These are phyloP conservation scores for Alentia gelatinosa DNA, from an alignment of 2,888 invertebrate genomes.

Conservation along the genomic window DNA sequence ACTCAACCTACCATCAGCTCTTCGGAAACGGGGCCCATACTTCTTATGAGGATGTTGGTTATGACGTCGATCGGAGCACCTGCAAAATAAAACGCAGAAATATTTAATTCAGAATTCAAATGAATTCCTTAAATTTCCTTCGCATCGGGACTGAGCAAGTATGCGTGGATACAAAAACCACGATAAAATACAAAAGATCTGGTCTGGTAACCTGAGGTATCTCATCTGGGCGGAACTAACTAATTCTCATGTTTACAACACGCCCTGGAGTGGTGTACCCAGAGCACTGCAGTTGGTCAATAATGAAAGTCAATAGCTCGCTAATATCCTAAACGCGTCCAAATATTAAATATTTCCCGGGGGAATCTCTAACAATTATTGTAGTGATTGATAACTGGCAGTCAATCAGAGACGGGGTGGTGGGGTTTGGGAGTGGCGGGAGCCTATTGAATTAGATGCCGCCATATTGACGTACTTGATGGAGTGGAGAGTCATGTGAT, in stretches of 20 bases:
- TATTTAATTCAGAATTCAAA: no score
- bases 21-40: slow-evolving; percentile 66
- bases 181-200: no score
- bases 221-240: no score
- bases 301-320: background rate
- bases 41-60: slow-evolving; percentile 66
- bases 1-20: slow-evolving; percentile 64
- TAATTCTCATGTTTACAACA: no score
- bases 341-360: background rate
- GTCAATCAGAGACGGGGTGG: background rate
- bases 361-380: background rate
- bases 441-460: background rate
- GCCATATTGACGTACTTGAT: background rate
- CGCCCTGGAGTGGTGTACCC: no score
- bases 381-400: background rate
- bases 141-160: no score
- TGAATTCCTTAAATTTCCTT: no score
- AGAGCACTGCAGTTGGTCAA: no score
- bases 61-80: slow-evolving; percentile 60
- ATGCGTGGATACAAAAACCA: no score
- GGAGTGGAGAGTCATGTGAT: background rate
- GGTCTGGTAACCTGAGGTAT: no score
- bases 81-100: slow-evolving; percentile 59
- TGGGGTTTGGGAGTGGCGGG: background rate
- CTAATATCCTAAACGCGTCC: background rate